Evolutionary conservation across 2,113 vertebrate species (phyloP).

Genomic region (Porphyrio hochstetteri): DNA sequence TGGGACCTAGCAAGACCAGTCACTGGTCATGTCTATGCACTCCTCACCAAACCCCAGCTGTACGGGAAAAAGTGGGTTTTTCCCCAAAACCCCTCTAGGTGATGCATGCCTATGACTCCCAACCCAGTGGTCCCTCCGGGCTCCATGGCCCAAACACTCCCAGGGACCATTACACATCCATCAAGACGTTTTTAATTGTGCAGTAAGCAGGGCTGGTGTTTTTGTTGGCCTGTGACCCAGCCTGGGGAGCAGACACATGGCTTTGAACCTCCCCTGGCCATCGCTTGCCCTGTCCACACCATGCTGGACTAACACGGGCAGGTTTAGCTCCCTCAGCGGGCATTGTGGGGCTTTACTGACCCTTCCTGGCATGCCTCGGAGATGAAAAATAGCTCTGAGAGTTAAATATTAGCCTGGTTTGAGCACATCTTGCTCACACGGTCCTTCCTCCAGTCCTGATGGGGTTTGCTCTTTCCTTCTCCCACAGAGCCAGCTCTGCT

Average conservation of each 20-base stretch:
- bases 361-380: neutral
- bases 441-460: accelerated
- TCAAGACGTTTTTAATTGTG: neutral
- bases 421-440: accelerated
- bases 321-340: neutral
- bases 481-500: neutral
- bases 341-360: neutral
- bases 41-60: neutral
- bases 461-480: neutral
- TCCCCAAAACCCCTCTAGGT: neutral
- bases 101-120: neutral
- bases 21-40: neutral
- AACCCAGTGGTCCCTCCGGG: neutral
- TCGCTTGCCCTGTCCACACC: neutral
- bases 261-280: neutral
- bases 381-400: neutral
- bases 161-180: neutral
- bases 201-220: neutral
- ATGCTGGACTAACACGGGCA: neutral
- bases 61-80: neutral
- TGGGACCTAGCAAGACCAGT: neutral
- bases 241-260: accelerated
- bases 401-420: neutral
- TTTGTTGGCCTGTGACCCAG: neutral
- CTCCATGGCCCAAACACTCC: neutral